These are phyloP conservation scores for Fulmarus glacialis DNA, from an alignment of 2,113 vertebrate species.

Conservation along the genomic window DNA sequence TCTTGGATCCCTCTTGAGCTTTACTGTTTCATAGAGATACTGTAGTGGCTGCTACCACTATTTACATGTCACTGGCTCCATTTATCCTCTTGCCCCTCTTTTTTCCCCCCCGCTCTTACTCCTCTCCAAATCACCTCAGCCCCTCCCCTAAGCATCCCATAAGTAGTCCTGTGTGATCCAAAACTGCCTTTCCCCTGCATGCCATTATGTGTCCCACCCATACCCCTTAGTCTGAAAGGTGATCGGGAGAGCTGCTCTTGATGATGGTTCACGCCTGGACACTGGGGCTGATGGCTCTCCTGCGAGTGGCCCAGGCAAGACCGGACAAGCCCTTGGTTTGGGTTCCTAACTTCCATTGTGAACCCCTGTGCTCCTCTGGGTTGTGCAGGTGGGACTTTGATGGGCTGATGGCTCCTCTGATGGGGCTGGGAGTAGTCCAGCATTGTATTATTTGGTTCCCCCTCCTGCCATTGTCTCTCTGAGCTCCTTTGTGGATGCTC, in stretches of 20 bases:
- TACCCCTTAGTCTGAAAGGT: background rate
- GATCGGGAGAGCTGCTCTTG: background rate
- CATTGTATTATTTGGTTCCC: background rate
- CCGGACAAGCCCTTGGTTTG: background rate
- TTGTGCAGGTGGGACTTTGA: background rate
- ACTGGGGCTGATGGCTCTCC: background rate
- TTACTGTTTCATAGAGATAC: background rate
- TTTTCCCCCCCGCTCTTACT: background rate
- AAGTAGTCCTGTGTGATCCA: background rate
- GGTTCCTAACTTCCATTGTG: background rate
- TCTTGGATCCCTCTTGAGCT: background rate
- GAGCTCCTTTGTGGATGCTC: background rate
- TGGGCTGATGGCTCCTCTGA: background rate
- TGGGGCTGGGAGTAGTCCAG: background rate
- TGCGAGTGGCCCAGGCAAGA: background rate
- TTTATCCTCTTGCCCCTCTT: background rate
- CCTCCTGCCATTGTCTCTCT: background rate
- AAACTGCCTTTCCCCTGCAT: background rate
- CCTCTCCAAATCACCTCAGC: background rate
- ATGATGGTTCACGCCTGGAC: rapidly evolving
- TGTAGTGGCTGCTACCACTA: background rate
- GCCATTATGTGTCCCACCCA: background rate
- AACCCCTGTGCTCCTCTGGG: background rate
- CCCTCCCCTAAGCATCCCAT: background rate
- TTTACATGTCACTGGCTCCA: background rate